Base-by-base conservation (phyloP, 1,140 invertebrate genomes). In the Elymnias hypermnestra region DNA sequence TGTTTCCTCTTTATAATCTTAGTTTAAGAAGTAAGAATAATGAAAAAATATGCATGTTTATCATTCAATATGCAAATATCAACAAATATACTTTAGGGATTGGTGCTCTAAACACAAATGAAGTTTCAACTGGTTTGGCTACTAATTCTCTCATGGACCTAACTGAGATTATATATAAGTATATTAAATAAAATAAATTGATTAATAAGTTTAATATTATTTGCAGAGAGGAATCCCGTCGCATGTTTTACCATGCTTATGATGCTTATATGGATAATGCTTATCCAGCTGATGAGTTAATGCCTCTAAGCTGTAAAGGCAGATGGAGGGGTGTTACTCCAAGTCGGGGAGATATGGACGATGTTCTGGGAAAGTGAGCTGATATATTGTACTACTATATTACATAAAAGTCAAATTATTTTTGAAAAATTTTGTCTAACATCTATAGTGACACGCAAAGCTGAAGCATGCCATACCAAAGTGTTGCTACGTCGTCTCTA, bases 231-330 rank as follows among this genome's bases (percentile, higher is more conserved):
- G 92, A 97, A 87, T 92, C 96, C 7, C 88, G 94, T 29, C 94
- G 96, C 66, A 98, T 98, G 96, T 98, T 99, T 83, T 96, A 97
- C 84, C 97, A 99, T 90, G 97, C 95, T n/a, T 99, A 98, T 76
- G 90, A 93, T 68, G 94, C 95, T 12, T 99, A 99, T 63, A 98
- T 99, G 96, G 91, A 94, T 56, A 95, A 98, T 90, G 98, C 98
- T 9, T 99, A 96, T 88, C 98, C 98, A 46, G 97, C 97, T 15
- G 98, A 99, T 90, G 98, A 99, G 86, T 86, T 99, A 29, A 98
- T 99, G 97, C 98, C 98, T 1, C 87, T 99, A 14, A 97, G 94
- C 73, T 99, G 98, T 83, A 92, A 94, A 72, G 97, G 97, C 23
- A 87, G 98, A 39, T 98, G 93, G 79, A 87, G 97, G 59, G 94